phyloP scores from a whole-genome alignment of 2,888 invertebrate genomes.

The Tupiocoris notatus region DNA sequence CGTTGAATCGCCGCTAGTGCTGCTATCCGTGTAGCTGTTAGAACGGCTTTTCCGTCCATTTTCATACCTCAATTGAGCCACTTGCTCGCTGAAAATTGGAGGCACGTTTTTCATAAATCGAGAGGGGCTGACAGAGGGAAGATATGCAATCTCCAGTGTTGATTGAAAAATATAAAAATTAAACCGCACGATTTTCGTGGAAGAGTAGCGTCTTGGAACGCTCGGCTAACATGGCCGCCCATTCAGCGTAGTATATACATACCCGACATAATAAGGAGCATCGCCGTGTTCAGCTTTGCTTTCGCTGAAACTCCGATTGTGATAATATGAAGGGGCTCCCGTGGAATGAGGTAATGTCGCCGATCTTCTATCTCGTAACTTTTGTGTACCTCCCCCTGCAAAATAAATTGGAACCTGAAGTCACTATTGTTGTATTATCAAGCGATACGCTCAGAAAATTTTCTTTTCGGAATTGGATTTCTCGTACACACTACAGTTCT shows the following conservation, averaged over 20 bases:
- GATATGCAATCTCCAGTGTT: too few relatives aligned
- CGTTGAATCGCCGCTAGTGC: constrained; percentile 70
- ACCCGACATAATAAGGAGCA: constrained; percentile 44
- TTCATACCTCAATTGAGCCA: constrained; percentile 35
- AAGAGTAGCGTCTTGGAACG: too few relatives aligned
- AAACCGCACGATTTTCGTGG: too few relatives aligned
- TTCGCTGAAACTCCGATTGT: constrained; percentile 52
- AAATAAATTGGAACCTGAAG: neutral
- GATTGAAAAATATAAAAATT: too few relatives aligned
- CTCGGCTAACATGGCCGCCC: too few relatives aligned
- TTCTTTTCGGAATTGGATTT: too few relatives aligned
- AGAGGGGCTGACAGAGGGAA: too few relatives aligned
- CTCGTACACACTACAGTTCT: too few relatives aligned
- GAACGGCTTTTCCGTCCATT: constrained; percentile 51
- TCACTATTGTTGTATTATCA: too few relatives aligned
- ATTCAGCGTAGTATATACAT: too few relatives aligned
- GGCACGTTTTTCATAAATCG: too few relatives aligned
- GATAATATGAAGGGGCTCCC: constrained; percentile 46
- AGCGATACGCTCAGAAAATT: too few relatives aligned
- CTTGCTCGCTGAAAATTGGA: constrained; percentile 32
- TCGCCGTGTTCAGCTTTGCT: constrained; percentile 51
- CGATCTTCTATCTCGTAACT: constrained; percentile 48
- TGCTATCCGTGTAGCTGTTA: constrained; percentile 69
- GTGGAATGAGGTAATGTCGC: constrained; percentile 50
- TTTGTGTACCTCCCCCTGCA: constrained; percentile 44